Evolutionary conservation across 1,140 invertebrate species (phyloP), one percentile per base, ranked within the genome.

Genomic region (Drosophila bipectinata): DNA sequence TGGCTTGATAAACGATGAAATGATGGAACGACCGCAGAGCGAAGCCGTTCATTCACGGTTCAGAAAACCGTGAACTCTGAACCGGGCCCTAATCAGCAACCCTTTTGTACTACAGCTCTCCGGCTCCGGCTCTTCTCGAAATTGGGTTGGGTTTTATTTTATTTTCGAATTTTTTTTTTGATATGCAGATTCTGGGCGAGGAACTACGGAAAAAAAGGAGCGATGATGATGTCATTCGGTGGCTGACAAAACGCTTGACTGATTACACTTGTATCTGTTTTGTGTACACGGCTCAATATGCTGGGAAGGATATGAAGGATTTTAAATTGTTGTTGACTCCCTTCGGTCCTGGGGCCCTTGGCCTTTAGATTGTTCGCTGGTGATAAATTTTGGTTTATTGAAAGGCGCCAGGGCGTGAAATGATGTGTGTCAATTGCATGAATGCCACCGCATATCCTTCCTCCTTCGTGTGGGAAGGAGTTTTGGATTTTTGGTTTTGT

Each of bases 361-460:
- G 61, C 63, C 49, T 37, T 37, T 64, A 48, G 80, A 84, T 84
- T 79, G 66, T 66, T 56, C 48, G 72, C 72, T 76, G 77, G 79
- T 87, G 76, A 88, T 90, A 87, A 91, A 90, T 90, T 87, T 37
- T 80, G 82, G 80, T 91, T 90, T 91, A 91, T 92, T 92, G 90
- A 92, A 90, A 91, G 84, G 91, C 91, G 91, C 82, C 90, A 92
- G 91, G 77, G 89, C 91, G 91, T 92, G 81, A 92, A 92, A 92
- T 92, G 91, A 92, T 92, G 91, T 92, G 91, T 92, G 91, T 92
- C 91, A 92, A 92, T 92, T 85, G 90, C 91, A 92, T 83, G 77
- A 78, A 61, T 79, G 55, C 47, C 47, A 59, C 49, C 34, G 44
- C 62, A 39, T 59, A 32, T 54, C 53, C 39, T 55, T 48, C 52